Percentiles rank a stretch among this genome's conserved stretches.
Conservation (phyloP, 2,888 invertebrate species). For the Thereva unica region DNA sequence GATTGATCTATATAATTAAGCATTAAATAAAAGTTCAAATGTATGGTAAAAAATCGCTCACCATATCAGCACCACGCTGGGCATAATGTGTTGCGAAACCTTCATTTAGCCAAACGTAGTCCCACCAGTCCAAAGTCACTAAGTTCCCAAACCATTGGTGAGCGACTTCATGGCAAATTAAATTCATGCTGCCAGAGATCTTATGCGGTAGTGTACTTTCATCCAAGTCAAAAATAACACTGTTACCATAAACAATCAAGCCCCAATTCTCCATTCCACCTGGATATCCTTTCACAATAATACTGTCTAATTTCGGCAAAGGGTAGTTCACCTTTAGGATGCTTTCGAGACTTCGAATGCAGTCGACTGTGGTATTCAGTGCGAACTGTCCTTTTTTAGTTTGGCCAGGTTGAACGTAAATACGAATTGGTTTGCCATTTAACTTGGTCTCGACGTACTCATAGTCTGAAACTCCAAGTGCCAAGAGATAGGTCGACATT, state of each 20-base stretch:
- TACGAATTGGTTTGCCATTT: slow-evolving; percentile 42
- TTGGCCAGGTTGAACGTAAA: slow-evolving; percentile 66
- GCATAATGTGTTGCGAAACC: slow-evolving; percentile 38
- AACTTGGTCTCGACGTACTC: slow-evolving; percentile 44
- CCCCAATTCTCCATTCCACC: slow-evolving; percentile 41
- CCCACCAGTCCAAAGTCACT: slow-evolving; percentile 37
- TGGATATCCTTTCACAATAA: slow-evolving; percentile 45
- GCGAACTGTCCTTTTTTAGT: slow-evolving; percentile 61
- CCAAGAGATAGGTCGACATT: slow-evolving; percentile 75
- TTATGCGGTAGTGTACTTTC: not conserved
- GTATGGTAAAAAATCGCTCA: slow-evolving; percentile 1
- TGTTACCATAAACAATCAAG: slow-evolving; percentile 22
- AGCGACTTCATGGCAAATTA: slow-evolving; percentile 58
- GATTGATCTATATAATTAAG: slow-evolving; percentile 15
- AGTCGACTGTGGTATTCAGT: slow-evolving; percentile 62
- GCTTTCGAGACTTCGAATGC: slow-evolving; percentile 59
- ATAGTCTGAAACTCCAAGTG: slow-evolving; percentile 64
- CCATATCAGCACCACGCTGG: slow-evolving; percentile 21
- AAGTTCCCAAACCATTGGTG: slow-evolving; percentile 41
- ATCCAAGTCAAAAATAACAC: not conserved
- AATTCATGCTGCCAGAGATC: not conserved
- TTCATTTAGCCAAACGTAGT: slow-evolving; percentile 38
- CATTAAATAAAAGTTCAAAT: not conserved
- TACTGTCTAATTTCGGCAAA: slow-evolving; percentile 60
- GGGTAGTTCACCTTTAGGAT: slow-evolving; percentile 64